Percentiles rank a stretch among this genome's conserved stretches.
Evolutionary conservation across 2,113 vertebrate genomes (phyloP).

Genomic region (Mustela nigripes): DNA sequence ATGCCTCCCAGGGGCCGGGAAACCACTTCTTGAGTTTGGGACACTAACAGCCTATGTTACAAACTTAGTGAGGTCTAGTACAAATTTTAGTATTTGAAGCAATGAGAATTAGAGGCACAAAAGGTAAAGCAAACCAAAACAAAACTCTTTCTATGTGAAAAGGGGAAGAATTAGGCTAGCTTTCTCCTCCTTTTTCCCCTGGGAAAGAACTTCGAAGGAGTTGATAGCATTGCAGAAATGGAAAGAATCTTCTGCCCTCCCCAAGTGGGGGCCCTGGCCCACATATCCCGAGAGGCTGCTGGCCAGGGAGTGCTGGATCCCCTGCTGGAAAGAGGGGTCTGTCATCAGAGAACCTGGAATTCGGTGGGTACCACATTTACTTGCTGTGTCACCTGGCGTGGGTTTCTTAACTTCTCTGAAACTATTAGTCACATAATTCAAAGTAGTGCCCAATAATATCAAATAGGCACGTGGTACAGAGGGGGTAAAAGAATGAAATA

Average conservation of each 20-base stretch:
- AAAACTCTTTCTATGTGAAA: background rate
- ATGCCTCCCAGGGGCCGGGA: background rate
- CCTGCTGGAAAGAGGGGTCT: background rate
- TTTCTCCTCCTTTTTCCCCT: background rate
- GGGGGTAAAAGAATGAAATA: background rate
- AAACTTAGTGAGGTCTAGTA: background rate
- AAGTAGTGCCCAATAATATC: background rate
- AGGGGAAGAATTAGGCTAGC: conserved; percentile 29
- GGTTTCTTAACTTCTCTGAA: conserved; percentile 35
- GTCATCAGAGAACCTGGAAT: background rate
- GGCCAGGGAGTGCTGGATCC: background rate
- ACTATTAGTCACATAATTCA: background rate
- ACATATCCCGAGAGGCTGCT: background rate
- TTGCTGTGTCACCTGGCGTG: background rate
- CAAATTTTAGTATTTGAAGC: conserved; percentile 49
- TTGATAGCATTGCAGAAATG: conserved; percentile 41
- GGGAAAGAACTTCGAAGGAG: conserved; percentile 28
- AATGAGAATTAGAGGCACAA: conserved; percentile 38
- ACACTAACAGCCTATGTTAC: background rate
- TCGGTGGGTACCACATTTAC: background rate
- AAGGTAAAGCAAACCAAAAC: conserved; percentile 47
- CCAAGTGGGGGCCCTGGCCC: background rate
- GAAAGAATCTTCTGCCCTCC: background rate
- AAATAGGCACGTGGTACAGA: background rate
- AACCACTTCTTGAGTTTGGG: background rate